Base-by-base conservation (phyloP, 2,888 invertebrate species). In the Timema podura region DNA sequence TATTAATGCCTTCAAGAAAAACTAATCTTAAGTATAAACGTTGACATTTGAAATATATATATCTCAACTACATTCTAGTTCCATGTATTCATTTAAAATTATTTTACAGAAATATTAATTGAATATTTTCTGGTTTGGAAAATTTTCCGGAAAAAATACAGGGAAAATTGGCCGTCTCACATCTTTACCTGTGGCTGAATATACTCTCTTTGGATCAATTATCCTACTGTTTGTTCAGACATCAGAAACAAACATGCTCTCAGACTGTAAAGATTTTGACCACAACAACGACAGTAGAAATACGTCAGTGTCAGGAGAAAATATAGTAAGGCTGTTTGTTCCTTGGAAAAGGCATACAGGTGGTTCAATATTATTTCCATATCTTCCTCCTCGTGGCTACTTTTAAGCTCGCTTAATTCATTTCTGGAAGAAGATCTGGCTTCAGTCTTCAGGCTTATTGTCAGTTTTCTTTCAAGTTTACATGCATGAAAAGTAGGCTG, bases 361-460 rank as follows among this genome's bases (percentile, higher is more conserved):
- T 6, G 6, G 16, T 54, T n/a, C 54, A 13, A 10, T 54, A 54
- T 54, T 11, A 6, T 54, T 7, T 54, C 16, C 16, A 16, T 54
- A 54, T 54, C 5, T 54, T 5, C 6, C 54, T 54, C 54, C 16
- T 54, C 6, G 13, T 54, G 5, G 6, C 54, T 54, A 30, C 30
- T 5, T 54, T 54, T 1, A 54, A 11, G 6, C 7, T 54, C 54
- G 6, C 0, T 3, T 54, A 54, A 1, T 0, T 54, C 54, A n/a
- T 30, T 57, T 57, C 9, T n/a, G 8, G 6, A 57, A n/a, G 57
- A 57, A 57, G 0, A 57, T 57, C 30, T 57, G 8, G 15, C 57
- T 57, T 57, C n/a, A 57, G 57, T 57, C 15, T n/a, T 57, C 13
- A 15, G n/a, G 57, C 57, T 57, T 11, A 57, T 9, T 57, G 30